Evolutionary conservation across 2,888 invertebrate genomes (phyloP).

Genomic region (Malacosoma neustria): DNA sequence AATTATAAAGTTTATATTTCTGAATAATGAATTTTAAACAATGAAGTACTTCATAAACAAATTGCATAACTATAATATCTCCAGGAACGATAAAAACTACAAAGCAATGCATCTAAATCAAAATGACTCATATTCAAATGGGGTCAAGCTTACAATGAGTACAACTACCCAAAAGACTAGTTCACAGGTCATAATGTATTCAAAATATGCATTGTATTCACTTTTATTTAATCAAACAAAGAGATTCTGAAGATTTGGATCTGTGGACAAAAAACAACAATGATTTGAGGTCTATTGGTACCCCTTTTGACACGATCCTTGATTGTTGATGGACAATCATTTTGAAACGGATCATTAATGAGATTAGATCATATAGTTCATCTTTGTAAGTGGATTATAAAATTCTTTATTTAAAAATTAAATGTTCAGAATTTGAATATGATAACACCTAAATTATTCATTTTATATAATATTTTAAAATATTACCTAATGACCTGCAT

Average conservation of each 20-base stretch:
- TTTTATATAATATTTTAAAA: no score
- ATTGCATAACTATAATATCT: background rate
- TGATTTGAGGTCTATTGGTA: constrained; percentile 19
- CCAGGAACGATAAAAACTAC: constrained; percentile 1
- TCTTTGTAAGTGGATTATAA: background rate
- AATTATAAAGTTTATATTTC: no score
- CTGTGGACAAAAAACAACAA: constrained; percentile 27
- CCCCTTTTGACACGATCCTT: constrained; percentile 7
- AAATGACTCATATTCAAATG: background rate
- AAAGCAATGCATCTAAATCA: background rate
- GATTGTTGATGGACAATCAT: constrained; percentile 41
- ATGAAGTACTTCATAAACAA: background rate
- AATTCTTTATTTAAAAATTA: no score
- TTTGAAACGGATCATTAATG: constrained; percentile 57
- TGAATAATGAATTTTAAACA: no score
- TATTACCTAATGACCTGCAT: no score
- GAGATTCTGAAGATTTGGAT: constrained; percentile 42
- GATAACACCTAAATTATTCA: no score
- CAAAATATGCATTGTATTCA: constrained; percentile 64
- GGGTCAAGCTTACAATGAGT: background rate
- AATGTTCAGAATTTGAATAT: no score
- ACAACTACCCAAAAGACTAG: background rate
- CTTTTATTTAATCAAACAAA: constrained; percentile 53
- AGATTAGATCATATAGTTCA: constrained; percentile 37
- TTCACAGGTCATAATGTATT: constrained; percentile 41